phyloP scores from a whole-genome alignment of 2,888 invertebrate genomes.

The Macaria notata region DNA sequence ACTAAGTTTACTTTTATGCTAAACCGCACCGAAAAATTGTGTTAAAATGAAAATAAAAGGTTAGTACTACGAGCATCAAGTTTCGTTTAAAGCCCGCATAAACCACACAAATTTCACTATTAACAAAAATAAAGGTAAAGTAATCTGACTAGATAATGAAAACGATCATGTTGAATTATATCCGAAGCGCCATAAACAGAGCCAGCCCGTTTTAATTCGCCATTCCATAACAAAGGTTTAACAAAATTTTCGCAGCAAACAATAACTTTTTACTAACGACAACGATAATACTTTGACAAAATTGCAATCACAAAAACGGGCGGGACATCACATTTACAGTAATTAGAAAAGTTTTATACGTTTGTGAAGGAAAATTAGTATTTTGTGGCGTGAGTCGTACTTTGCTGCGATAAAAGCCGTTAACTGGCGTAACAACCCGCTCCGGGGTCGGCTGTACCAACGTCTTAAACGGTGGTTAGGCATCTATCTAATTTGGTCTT shows the following conservation, averaged over 20 bases:
- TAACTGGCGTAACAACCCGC: conserved; percentile 54
- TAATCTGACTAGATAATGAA: background rate
- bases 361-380: conserved; percentile 72
- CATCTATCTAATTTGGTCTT: background rate
- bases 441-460: conserved; percentile 29
- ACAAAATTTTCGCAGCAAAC: conserved; percentile 26
- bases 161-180: conserved; percentile 5
- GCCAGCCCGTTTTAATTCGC: conserved; percentile 7
- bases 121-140: too few species aligned
- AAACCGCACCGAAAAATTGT: too few species aligned
- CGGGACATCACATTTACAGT: conserved; percentile 66
- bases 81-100: too few species aligned
- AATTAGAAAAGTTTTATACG: conserved; percentile 77
- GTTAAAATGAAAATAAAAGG: too few species aligned
- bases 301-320: conserved; percentile 61
- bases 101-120: too few species aligned
- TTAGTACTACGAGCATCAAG: too few species aligned
- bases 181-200: conserved; percentile 4
- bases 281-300: conserved; percentile 44
- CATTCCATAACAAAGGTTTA: conserved; percentile 16
- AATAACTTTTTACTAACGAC: conserved; percentile 38
- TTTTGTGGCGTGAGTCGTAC: conserved; percentile 70
- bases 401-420: conserved; percentile 61
- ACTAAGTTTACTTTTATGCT: too few species aligned
- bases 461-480: conserved; percentile 7